These are phyloP conservation scores for Ericerus pela DNA, from an alignment of 1,140 invertebrate genomes.

Conservation along the genomic window DNA sequence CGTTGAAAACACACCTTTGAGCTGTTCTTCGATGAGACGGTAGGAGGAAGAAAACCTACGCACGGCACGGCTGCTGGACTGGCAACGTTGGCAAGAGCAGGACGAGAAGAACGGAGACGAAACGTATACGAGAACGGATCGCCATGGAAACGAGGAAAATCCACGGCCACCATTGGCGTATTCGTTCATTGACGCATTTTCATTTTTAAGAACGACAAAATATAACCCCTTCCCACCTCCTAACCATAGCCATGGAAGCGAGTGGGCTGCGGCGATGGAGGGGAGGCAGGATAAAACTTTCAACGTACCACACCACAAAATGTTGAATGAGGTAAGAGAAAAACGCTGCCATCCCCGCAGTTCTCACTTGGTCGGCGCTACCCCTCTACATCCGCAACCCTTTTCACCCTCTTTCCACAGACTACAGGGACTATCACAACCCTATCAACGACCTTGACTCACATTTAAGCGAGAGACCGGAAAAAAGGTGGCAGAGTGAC, in stretches of 20 bases:
- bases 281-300: neutral
- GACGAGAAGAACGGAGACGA: neutral
- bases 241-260: too few relatives aligned
- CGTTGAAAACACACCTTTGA: too few relatives aligned
- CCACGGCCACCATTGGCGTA: neutral
- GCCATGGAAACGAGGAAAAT: neutral
- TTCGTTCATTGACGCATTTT: slow-evolving; percentile 6
- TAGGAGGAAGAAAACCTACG: too few relatives aligned
- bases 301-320: neutral
- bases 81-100: neutral
- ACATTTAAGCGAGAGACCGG: neutral
- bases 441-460: slow-evolving; percentile 4
- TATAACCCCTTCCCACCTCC: too few relatives aligned
- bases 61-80: too few relatives aligned
- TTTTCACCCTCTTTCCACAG: too few relatives aligned
- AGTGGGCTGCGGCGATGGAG: neutral
- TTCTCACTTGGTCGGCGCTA: neutral
- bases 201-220: neutral
- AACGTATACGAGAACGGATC: neutral
- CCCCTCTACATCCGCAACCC: neutral
- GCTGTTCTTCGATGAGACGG: too few relatives aligned
- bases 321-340: slow-evolving; percentile 7
- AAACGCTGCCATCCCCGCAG: neutral
- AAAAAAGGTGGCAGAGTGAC: too few relatives aligned
- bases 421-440: too few relatives aligned